Evolutionary conservation across 2,113 vertebrate genomes (phyloP), one percentile per base, ranked within the genome.

Genomic region (Triplophysa siluroides): DNA sequence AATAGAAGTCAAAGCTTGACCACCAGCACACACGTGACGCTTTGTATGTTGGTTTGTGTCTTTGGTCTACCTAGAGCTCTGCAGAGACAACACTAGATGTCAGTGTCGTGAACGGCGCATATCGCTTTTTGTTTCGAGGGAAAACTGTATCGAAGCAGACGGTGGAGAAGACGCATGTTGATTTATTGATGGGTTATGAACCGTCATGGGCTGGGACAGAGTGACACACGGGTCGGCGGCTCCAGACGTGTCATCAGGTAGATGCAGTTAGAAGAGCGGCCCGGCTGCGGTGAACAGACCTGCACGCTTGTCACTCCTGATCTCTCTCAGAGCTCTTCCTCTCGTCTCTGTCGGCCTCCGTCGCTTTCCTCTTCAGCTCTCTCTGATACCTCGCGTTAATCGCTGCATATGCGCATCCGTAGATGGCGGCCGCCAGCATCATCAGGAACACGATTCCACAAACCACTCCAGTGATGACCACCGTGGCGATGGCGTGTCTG

Each of bases 381-480:
- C 86, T 87, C 56, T 94, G 96, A 87, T 93, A 93, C 66, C 94
- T 95, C 78, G 98, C 97, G 68, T 95, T 94, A 76, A 99, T 90
- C 0, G 96, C 96, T 0, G 98, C 98, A 0, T 99, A 96, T 74
- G 96, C 93, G 4, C 97, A 99, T 41, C 98, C 98, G 0, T 99
- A 99, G 23, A 98, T 91, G 0, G 95, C 95, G 0, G 97, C 96
- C 0, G 89, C 96, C 92, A 99, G 76, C 96, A 99, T 99, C 98
- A 98, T 95, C 72, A 99, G 94, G 71, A 92, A 95, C 76, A 99
- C 95, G 0, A 98, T 91, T 24, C 97, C 97, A 14, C 97, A 99
- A 67, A 98, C 92, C 0, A 98, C 94, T 0, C 96, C 98, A 0
- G 96, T 98, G 85, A 99, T 95, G 62, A 96, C 92, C 4, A 98